These are phyloP conservation scores for Dolichallabes microphthalmus DNA, from an alignment of 2,113 vertebrate species.

Conservation along the genomic window DNA sequence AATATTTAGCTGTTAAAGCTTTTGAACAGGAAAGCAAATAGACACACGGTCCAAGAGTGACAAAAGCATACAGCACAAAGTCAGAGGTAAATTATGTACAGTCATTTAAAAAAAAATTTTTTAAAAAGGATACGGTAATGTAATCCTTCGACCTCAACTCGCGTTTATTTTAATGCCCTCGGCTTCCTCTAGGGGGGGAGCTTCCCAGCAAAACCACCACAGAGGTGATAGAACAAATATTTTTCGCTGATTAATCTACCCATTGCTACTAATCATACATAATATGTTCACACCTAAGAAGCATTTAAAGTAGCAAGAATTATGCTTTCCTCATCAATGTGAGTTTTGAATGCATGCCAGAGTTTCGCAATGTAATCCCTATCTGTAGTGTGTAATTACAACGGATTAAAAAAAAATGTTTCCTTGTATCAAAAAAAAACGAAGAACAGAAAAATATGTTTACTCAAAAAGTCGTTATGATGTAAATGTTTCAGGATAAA, in stretches of 20 bases:
- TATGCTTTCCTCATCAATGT: background rate
- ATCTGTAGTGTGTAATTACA: background rate
- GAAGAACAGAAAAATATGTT: background rate
- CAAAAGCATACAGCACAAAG: background rate
- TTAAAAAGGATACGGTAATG: background rate
- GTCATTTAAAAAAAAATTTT: background rate
- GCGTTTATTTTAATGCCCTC: conserved; percentile 9
- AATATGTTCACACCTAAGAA: background rate
- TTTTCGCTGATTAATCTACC: background rate
- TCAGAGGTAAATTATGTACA: background rate
- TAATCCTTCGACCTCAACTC: background rate
- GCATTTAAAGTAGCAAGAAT: background rate
- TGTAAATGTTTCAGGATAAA: background rate
- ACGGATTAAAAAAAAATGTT: background rate
- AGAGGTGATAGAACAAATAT: background rate
- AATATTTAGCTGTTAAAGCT: background rate
- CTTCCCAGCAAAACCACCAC: background rate
- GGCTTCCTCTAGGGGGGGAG: conserved; percentile 9
- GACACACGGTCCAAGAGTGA: background rate
- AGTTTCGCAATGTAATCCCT: background rate
- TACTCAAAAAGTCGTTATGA: background rate
- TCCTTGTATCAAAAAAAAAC: background rate
- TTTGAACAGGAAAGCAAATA: conserved; percentile 1
- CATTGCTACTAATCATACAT: background rate
- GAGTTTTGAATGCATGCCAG: background rate